These are phyloP conservation scores for Dinothrombium tinctorium DNA, from an alignment of 1,140 invertebrate species.

Conservation along the genomic window DNA sequence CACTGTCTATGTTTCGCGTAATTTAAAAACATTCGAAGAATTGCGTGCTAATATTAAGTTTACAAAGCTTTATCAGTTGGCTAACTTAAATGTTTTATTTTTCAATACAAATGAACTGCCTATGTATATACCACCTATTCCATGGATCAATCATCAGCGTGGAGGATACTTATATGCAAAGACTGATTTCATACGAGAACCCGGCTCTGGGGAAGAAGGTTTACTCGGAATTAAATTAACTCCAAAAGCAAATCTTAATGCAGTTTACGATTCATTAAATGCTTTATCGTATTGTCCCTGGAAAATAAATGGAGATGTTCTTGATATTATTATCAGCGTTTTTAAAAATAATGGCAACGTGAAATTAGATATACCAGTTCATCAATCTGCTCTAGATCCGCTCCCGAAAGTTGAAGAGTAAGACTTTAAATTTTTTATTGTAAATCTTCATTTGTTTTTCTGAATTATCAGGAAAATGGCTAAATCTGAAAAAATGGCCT, in stretches of 20 bases:
- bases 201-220: constrained; percentile 20
- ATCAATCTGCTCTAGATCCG: constrained; percentile 32
- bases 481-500: constrained; percentile 24
- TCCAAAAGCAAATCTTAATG: constrained; percentile 38
- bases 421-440: constrained; percentile 3
- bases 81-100: constrained; percentile 61
- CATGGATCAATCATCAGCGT: constrained; percentile 38
- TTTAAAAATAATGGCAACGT: constrained; percentile 53
- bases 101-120: constrained; percentile 33
- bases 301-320: constrained; percentile 51
- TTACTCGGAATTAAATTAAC: background rate
- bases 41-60: constrained; percentile 8
- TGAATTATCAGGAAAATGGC: constrained; percentile 14
- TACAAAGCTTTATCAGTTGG: constrained; percentile 5
- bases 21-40: constrained; percentile 21
- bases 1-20: constrained; percentile 37
- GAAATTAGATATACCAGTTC: constrained; percentile 50
- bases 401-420: constrained; percentile 22
- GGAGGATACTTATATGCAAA: constrained; percentile 52
- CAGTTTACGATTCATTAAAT: constrained; percentile 69
- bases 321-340: constrained; percentile 36
- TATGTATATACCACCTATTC: constrained; percentile 49
- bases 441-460: background rate
- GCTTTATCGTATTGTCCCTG: constrained; percentile 67
- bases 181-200: constrained; percentile 23